A percentile compares a stretch with the other conserved stretches of the same genome.
These are phyloP conservation scores for Aleiodes testaceus DNA, from an alignment of 2,888 invertebrate species.

Conservation along the genomic window DNA sequence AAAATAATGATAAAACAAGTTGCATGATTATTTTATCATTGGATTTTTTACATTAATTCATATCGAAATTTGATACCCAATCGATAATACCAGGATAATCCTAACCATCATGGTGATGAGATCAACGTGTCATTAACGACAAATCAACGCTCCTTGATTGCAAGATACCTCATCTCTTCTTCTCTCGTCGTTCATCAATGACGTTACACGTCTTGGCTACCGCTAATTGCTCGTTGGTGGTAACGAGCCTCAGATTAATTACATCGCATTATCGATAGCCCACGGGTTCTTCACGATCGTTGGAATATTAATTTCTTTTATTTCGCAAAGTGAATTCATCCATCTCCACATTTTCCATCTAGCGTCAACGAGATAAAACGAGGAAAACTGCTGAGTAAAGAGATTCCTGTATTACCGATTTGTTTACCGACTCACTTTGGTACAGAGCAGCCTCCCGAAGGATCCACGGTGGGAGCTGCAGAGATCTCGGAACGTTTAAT, in stretches of 20 bases:
- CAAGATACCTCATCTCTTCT: constrained; percentile 5
- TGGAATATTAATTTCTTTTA: constrained; percentile 7
- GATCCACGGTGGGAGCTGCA: constrained; percentile 45
- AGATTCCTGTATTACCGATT: constrained; percentile 54
- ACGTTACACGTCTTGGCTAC: constrained; percentile 27
- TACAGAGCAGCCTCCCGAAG: neutral
- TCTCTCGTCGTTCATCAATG: constrained; percentile 21
- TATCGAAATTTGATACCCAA: neutral
- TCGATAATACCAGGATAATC: neutral
- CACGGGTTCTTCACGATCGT: constrained; percentile 1
- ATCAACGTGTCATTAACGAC: constrained; percentile 53
- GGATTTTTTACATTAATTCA: no score
- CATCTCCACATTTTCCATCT: neutral
- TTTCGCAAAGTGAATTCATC: neutral
- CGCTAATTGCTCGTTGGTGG: constrained; percentile 32
- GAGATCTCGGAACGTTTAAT: constrained; percentile 35
- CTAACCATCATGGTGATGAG: constrained; percentile 51
- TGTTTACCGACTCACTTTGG: constrained; percentile 39
- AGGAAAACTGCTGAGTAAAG: neutral
- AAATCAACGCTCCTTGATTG: constrained; percentile 57
- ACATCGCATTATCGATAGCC: constrained; percentile 39
- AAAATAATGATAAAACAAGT: no score
- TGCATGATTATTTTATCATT: no score
- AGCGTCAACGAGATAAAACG: neutral
- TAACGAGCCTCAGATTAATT: constrained; percentile 40